Percentiles rank a stretch among this genome's conserved stretches.
phyloP scores from a whole-genome alignment of 1,140 invertebrate species.

The Drosophila paulistorum region DNA sequence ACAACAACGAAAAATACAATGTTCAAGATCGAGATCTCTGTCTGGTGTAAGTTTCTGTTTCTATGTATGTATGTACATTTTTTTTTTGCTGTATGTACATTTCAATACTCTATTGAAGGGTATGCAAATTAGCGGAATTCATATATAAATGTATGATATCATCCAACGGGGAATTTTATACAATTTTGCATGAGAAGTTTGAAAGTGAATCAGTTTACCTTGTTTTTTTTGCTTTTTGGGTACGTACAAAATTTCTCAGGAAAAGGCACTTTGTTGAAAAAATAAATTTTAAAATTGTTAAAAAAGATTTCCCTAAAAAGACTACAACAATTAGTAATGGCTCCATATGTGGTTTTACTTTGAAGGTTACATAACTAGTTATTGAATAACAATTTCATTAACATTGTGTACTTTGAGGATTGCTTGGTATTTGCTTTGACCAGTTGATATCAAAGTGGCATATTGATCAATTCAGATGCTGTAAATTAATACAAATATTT shows the following conservation, averaged over 20 bases:
- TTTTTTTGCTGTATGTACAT: not conserved
- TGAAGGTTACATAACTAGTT: too few relatives aligned
- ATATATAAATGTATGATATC: not conserved
- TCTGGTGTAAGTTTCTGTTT: constrained; percentile 4
- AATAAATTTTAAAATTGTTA: too few relatives aligned
- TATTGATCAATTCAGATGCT: too few relatives aligned
- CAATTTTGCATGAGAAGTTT: not conserved
- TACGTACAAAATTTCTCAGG: not conserved
- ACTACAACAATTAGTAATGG: too few relatives aligned
- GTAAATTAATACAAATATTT: too few relatives aligned
- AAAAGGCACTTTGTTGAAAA: too few relatives aligned
- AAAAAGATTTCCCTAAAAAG: too few relatives aligned
- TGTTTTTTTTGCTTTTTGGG: not conserved
- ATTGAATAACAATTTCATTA: too few relatives aligned
- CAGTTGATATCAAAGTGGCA: too few relatives aligned
- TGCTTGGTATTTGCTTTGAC: too few relatives aligned
- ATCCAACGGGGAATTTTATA: not conserved
- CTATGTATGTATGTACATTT: not conserved
- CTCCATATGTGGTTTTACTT: too few relatives aligned
- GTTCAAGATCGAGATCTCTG: constrained; percentile 37
- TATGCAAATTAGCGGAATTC: constrained; percentile 7
- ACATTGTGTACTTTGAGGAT: too few relatives aligned
- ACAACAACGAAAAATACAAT: constrained; percentile 37
- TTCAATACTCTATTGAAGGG: constrained; percentile 1
- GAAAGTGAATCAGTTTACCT: not conserved